A percentile compares a stretch with the other conserved stretches of the same genome.
phyloP scores from a whole-genome alignment of 2,888 invertebrate genomes.

The Diarsia rubi region DNA sequence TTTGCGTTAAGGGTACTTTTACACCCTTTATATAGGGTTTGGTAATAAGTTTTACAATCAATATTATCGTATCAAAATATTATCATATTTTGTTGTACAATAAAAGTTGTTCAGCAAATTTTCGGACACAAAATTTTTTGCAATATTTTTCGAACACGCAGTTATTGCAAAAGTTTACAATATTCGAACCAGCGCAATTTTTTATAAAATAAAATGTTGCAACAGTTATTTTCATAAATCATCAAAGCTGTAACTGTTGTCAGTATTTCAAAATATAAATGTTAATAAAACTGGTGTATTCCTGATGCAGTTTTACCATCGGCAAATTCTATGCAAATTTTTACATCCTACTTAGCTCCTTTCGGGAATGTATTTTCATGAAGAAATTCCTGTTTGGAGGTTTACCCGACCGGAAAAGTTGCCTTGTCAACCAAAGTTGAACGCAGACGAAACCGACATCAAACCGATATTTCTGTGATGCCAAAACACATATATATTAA shows the following conservation, averaged over 20 bases:
- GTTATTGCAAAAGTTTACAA: slow-evolving; percentile 30
- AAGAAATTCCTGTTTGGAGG: too few species aligned
- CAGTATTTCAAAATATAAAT: neutral
- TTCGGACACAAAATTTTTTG: neutral
- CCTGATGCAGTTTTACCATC: neutral
- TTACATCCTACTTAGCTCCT: neutral
- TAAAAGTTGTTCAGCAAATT: neutral
- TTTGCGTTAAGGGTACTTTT: too few species aligned
- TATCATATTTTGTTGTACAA: neutral
- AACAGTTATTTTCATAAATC: slow-evolving; percentile 12
- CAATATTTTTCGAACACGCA: slow-evolving; percentile 15
- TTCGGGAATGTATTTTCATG: too few species aligned
- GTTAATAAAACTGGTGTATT: neutral
- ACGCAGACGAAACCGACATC: neutral
- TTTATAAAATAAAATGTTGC: slow-evolving; percentile 12
- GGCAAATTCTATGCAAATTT: neutral
- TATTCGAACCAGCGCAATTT: neutral
- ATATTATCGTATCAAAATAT: too few species aligned
- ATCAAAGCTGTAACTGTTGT: neutral
- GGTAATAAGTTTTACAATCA: neutral
- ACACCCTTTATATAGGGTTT: neutral
- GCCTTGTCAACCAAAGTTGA: too few species aligned
- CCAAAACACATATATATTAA: neutral
- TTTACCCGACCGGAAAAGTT: too few species aligned
- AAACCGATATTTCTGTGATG: neutral